Percentiles rank a stretch among this genome's conserved stretches.
These are phyloP conservation scores for Drosophila mauritiana DNA, from an alignment of 1,140 invertebrate species.

Conservation along the genomic window DNA sequence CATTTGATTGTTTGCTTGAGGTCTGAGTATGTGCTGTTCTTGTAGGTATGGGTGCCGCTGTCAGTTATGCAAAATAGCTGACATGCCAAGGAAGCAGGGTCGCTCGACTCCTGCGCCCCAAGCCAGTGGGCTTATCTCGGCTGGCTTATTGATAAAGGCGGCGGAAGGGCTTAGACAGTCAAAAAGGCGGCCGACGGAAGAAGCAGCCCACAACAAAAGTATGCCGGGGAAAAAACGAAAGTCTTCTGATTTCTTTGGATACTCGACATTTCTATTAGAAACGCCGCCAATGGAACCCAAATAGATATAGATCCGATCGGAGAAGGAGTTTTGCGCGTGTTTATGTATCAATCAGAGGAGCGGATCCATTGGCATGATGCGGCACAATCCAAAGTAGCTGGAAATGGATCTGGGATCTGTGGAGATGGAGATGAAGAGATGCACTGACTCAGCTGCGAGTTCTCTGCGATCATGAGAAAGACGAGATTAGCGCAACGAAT, in stretches of 20 bases:
- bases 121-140: slow-evolving; percentile 61
- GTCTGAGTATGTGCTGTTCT: slow-evolving; percentile 6
- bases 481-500: slow-evolving; percentile 82
- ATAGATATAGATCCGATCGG: slow-evolving; percentile 44
- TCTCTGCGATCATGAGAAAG: slow-evolving; percentile 67
- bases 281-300: slow-evolving; percentile 42
- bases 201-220: slow-evolving; percentile 9
- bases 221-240: slow-evolving; percentile 49
- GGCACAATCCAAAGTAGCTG: slow-evolving; percentile 65
- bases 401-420: slow-evolving; percentile 60
- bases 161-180: slow-evolving; percentile 75
- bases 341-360: slow-evolving; percentile 77
- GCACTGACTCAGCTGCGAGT: slow-evolving; percentile 38
- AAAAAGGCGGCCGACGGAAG: slow-evolving; percentile 54
- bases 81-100: slow-evolving; percentile 67
- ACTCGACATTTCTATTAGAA: slow-evolving; percentile 67
- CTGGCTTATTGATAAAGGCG: slow-evolving; percentile 77
- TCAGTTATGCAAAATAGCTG: slow-evolving; percentile 80
- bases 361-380: slow-evolving; percentile 77
- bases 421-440: slow-evolving; percentile 25
- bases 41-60: slow-evolving; percentile 39
- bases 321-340: slow-evolving; percentile 74
- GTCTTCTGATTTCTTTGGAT: slow-evolving; percentile 29
- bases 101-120: slow-evolving; percentile 32
- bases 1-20: slow-evolving; percentile 54